These are phyloP conservation scores for Anser brachyrhynchus DNA, from an alignment of 2,113 vertebrate genomes.

Conservation along the genomic window DNA sequence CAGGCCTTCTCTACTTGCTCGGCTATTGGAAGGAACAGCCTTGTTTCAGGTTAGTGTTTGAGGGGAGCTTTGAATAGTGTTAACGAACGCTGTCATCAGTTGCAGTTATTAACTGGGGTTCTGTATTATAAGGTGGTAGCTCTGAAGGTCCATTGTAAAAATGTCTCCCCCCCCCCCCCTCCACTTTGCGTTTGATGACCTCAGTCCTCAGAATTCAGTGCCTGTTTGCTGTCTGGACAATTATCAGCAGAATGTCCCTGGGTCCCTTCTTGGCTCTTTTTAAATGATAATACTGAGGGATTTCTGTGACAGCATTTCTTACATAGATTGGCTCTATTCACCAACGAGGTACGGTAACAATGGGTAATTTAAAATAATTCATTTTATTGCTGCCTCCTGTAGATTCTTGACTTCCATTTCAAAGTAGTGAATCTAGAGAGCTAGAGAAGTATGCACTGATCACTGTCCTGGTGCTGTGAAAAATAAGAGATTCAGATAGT, in stretches of 20 bases:
- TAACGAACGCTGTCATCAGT: conserved; percentile 11
- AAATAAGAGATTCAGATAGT: conserved; percentile 41
- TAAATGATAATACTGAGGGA: conserved; percentile 31
- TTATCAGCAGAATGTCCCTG: conserved; percentile 7
- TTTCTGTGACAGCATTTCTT: conserved; percentile 60
- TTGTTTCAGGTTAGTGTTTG: background rate
- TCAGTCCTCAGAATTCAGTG: background rate
- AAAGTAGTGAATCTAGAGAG: conserved; percentile 44
- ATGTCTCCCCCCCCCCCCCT: background rate
- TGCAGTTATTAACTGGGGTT: background rate
- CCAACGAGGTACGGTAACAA: conserved; percentile 53
- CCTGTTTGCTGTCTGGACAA: conserved; percentile 16
- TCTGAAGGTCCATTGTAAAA: background rate
- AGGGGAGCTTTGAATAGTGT: background rate
- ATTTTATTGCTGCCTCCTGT: conserved; percentile 62
- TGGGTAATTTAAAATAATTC: conserved; percentile 70
- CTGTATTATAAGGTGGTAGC: background rate
- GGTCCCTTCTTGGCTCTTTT: conserved; percentile 23
- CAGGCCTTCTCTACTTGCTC: background rate
- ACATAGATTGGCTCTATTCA: conserved; percentile 65
- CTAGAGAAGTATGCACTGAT: conserved; percentile 50
- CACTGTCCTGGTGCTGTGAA: conserved; percentile 42
- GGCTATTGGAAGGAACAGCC: accelerated
- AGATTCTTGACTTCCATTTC: conserved; percentile 61
- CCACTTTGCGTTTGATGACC: background rate